These are phyloP conservation scores for Rattus rattus DNA, from an alignment of 2,113 vertebrate species.

Conservation along the genomic window DNA sequence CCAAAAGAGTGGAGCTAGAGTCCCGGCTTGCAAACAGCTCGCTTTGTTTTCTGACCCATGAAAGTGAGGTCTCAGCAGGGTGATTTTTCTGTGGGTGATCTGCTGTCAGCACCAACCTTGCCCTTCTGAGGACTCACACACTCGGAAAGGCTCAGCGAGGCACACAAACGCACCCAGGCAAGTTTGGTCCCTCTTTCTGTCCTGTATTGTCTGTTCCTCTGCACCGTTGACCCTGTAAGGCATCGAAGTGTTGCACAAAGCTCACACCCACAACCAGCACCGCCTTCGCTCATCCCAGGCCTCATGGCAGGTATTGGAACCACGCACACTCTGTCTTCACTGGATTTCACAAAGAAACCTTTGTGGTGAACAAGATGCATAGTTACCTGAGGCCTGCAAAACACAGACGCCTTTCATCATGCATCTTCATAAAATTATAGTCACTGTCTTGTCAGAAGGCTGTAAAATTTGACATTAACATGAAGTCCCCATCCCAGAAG, in stretches of 20 bases:
- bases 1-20: background rate
- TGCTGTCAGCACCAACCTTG: background rate
- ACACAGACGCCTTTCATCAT: background rate
- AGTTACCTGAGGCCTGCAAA: background rate
- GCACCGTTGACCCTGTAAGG: background rate
- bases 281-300: background rate
- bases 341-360: background rate
- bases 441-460: background rate
- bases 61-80: background rate
- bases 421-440: conserved; percentile 10
- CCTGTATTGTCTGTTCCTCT: background rate
- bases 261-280: background rate
- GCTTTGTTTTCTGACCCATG: conserved; percentile 25
- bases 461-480: conserved; percentile 22
- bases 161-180: background rate
- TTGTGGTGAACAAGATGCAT: conserved; percentile 35
- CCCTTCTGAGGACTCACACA: background rate
- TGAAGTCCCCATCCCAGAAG: background rate
- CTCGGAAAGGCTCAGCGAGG: background rate
- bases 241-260: background rate
- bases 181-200: background rate
- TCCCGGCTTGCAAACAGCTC: background rate
- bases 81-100: conserved; percentile 21
- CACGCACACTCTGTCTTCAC: rapidly evolving
- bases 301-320: background rate